Evolutionary conservation across 2,797 vertebrate species (phyloP).

Genomic region (Hippopotamyrus pictus): DNA sequence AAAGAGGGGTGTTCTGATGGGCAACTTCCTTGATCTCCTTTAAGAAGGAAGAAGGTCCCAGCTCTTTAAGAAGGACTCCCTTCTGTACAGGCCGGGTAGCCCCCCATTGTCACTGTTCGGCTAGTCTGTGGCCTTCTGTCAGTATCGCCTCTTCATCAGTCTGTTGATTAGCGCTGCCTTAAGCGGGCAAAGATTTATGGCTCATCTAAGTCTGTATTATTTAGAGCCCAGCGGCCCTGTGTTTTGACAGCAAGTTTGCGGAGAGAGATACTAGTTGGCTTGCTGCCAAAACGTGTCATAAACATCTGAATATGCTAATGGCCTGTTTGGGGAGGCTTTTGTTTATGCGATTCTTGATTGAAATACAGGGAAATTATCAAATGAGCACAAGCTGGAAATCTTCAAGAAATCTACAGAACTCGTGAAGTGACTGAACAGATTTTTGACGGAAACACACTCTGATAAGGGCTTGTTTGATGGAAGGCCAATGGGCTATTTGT

Average conservation of each 20-base stretch:
- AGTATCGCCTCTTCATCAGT: not conserved
- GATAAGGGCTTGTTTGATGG: conserved; percentile 38
- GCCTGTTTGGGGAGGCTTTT: conserved; percentile 49
- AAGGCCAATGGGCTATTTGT: conserved; percentile 34
- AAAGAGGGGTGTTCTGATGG: not conserved
- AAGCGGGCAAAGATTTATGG: conserved; percentile 1
- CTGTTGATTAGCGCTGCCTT: not conserved
- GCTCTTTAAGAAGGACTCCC: not conserved
- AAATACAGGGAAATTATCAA: not conserved
- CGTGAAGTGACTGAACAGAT: conserved; percentile 50
- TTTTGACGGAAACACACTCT: conserved; percentile 34
- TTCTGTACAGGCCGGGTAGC: not conserved
- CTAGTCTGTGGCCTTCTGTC: not conserved
- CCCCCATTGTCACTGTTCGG: not conserved
- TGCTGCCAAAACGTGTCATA: conserved; percentile 41
- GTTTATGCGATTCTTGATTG: conserved; percentile 17
- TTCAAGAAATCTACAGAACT: conserved; percentile 49
- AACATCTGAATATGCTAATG: conserved; percentile 56
- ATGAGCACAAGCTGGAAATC: not conserved
- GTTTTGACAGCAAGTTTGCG: not conserved
- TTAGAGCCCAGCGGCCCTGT: not conserved
- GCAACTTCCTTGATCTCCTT: not conserved
- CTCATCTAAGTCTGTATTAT: not conserved
- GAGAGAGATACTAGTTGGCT: not conserved
- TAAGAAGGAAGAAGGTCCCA: not conserved